Base-by-base conservation (phyloP, 2,113 vertebrate species). In the Junco hyemalis region DNA sequence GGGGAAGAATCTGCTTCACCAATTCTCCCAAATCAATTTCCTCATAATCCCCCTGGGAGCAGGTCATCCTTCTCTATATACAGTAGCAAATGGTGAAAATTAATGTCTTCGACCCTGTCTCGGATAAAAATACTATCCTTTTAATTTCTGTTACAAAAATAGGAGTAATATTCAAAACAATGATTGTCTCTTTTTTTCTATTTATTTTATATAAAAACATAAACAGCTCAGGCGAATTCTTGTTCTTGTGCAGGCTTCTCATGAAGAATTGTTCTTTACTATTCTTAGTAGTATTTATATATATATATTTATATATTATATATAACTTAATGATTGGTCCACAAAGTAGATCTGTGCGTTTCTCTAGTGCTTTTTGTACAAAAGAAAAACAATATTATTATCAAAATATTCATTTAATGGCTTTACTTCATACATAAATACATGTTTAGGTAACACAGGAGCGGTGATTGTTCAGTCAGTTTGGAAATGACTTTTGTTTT, bases 391-490 rank as follows among this genome's bases (percentile, higher is more conserved):
- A 98, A 98, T 99, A 99, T 99, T 98, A 98, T 99, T 99, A 99
- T 99, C 99, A 99, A 99, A 99, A 99, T 99, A 99, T 99, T 99
- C 98, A 98, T 99, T 99, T 99, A 99, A 99, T 99, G 98, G 98
- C 99, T 99, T 99, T 99, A 99, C 99, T 98, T 99, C 98, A 99
- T 99, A 99, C 99, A 99, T 99, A 99, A 99, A 99, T 99, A 99
- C 99, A 99, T 98, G 98, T 99, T 99, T 98, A 97, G 98, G 97
- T 99, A 99, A 99, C 98, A 99, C 98, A 99, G 98, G 98, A 98
- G 98, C 96, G 91, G 98, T 99, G 98, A 99, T 98, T 98, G 98
- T 98, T 99, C 98, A 98, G 98, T 98, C 98, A 98, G 97, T 97
- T 98, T 98, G 97, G 98, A 98, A 98, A 98, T 98, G 96, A 99